Percentiles rank a stretch among this genome's conserved stretches.
Conservation (phyloP, 2,888 invertebrate genomes). For the Chloroclystis v-ata region DNA sequence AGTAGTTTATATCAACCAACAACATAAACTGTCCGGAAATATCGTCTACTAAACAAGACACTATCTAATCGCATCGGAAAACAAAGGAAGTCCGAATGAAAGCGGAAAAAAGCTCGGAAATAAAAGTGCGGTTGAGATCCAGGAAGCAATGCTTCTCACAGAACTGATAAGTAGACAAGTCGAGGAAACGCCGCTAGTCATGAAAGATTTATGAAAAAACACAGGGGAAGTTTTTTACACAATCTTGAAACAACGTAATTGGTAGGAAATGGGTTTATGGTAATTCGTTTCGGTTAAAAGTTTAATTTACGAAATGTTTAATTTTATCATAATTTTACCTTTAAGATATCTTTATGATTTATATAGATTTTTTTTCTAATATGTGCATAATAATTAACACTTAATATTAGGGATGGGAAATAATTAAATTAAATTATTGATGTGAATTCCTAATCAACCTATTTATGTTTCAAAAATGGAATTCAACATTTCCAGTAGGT, state of each 20-base stretch:
- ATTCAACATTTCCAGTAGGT: too few relatives aligned
- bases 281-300: constrained; percentile 43
- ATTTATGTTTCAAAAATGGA: too few relatives aligned
- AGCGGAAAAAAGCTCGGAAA: constrained; percentile 39
- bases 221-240: constrained; percentile 37
- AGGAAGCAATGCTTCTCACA: constrained; percentile 69
- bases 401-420: too few relatives aligned
- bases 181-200: constrained; percentile 53
- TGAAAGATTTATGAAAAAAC: constrained; percentile 62
- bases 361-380: too few relatives aligned
- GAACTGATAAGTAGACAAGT: constrained; percentile 66
- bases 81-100: constrained; percentile 32
- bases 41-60: constrained; percentile 39
- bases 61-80: constrained; percentile 41
- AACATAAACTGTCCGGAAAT: constrained; percentile 25
- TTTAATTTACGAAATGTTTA: too few relatives aligned
- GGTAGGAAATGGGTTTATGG: constrained; percentile 50
- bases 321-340: too few relatives aligned
- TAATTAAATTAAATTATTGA: too few relatives aligned
- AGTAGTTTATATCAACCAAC: background rate
- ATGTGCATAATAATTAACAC: too few relatives aligned
- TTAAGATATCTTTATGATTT: too few relatives aligned
- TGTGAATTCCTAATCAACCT: too few relatives aligned
- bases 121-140: constrained; percentile 51
- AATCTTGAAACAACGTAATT: constrained; percentile 37